A percentile compares a stretch with the other conserved stretches of the same genome.
Conservation (phyloP, 2,113 vertebrate genomes). For the Hymenochirus boettgeri region DNA sequence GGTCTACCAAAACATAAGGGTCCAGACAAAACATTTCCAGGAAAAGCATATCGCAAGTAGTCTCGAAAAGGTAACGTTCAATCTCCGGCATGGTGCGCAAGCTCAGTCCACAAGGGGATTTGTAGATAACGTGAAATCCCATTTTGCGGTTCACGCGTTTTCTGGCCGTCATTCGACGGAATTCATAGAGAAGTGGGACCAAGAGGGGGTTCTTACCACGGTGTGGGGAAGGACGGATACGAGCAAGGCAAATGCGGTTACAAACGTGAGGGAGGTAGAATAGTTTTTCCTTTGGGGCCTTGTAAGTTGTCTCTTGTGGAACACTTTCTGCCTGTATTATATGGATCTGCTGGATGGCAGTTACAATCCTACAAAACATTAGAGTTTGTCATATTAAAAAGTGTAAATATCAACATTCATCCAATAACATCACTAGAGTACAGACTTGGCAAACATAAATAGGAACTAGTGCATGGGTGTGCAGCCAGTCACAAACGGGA, state of each 20-base stretch:
- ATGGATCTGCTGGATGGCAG: conserved; percentile 34
- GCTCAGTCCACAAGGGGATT: conserved; percentile 87
- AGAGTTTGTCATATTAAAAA: background rate
- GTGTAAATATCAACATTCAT: background rate
- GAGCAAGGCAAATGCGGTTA: conserved; percentile 76
- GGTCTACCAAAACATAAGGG: conserved; percentile 91
- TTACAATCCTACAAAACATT: conserved; percentile 12
- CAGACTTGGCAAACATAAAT: too few species aligned
- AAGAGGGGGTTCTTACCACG: conserved; percentile 87
- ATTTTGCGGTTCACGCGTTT: conserved; percentile 92
- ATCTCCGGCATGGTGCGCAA: conserved; percentile 91
- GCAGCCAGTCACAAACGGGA: too few species aligned
- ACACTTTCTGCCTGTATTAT: conserved; percentile 63
- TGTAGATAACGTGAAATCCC: conserved; percentile 96
- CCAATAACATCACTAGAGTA: too few species aligned
- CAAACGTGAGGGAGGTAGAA: conserved; percentile 87
- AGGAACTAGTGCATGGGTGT: too few species aligned
- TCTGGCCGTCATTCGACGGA: conserved; percentile 89
- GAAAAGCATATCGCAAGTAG: conserved; percentile 85
- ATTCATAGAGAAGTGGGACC: conserved; percentile 86
- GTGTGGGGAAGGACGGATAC: conserved; percentile 70
- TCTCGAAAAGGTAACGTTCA: conserved; percentile 91
- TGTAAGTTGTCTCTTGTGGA: conserved; percentile 79
- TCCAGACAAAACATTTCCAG: conserved; percentile 98
- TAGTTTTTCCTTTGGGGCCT: conserved; percentile 85